Conservation (phyloP, 2,113 vertebrate genomes). For the Cyanistes caeruleus region DNA sequence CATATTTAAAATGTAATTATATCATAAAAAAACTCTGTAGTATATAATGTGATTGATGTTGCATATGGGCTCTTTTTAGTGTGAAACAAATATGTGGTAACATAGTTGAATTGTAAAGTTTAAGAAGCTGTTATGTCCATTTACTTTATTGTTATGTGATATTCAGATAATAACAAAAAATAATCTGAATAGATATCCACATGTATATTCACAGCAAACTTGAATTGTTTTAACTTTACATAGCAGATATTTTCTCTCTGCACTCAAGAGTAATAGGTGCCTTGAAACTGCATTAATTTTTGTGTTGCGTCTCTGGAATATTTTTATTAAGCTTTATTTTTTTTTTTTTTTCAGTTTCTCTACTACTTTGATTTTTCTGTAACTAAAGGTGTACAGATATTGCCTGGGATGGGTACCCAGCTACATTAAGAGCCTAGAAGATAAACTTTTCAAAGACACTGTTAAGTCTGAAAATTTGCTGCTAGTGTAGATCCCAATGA, state of each 20-base stretch:
- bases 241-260: neutral
- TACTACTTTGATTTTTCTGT: neutral
- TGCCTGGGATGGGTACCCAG: neutral
- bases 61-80: neutral
- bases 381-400: neutral
- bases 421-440: neutral
- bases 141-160: neutral
- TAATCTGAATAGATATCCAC: neutral
- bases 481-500: neutral
- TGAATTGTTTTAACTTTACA: neutral
- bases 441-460: neutral
- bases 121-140: neutral
- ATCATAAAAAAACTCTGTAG: neutral
- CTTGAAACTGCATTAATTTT: neutral
- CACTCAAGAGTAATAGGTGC: neutral
- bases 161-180: neutral
- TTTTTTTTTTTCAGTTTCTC: neutral
- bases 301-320: neutral
- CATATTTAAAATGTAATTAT: neutral
- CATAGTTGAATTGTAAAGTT: neutral
- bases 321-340: neutral
- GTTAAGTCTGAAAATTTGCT: neutral
- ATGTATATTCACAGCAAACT: neutral
- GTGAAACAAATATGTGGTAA: neutral
- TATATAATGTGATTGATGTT: neutral